Base-by-base conservation (phyloP, 2,888 invertebrate genomes). In the Tuberolachnus salignus region DNA sequence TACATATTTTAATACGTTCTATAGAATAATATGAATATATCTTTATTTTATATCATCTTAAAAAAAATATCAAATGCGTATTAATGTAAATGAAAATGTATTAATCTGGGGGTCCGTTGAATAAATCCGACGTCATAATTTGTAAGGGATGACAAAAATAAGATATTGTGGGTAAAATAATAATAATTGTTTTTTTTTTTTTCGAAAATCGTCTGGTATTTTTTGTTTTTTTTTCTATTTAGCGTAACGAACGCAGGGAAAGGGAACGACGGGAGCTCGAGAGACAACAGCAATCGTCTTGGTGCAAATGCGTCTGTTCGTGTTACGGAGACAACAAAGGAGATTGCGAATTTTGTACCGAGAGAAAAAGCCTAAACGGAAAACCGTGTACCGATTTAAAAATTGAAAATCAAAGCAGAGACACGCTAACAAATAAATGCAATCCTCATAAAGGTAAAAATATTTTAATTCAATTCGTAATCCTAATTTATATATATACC, bases 171-270 rank as follows among this genome's bases (percentile, higher is more conserved):
- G n/a, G n/a, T n/a, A n/a, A 34, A 34, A 34, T 34, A 53, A 21
- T 21, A 21, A 21, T n/a, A 49, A 16, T 42, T 23, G 14, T 64
- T 67, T 66, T 21, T 42, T 23, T 9, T 64, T 67, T 66, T 21
- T 42, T 13, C 42, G n/a, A 69, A 59, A 61, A 51, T 51, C 13
- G n/a, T 53, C 57, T 53, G 44, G 23, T 72, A 26, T 67, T 80
- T 87, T 85, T 84, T n/a, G n/a, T n/a, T n/a, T 34, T 34, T 34
- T 6, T 34, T 34, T 34, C 34, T 34, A 34, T 34, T 34, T 88
- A 92, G 92, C 89, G 94, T 86, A 93, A 94, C 86, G 94, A 95
- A 88, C 89, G 95, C 85, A 89, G 94, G 83, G 95, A 95, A 86
- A 89, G 94, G 78, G 95, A 95, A 86, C 94, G 94, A 86, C 88